A percentile compares a stretch with the other conserved stretches of the same genome.
Conservation (phyloP, 2,113 vertebrate species). For the Scartelaos histophorus region DNA sequence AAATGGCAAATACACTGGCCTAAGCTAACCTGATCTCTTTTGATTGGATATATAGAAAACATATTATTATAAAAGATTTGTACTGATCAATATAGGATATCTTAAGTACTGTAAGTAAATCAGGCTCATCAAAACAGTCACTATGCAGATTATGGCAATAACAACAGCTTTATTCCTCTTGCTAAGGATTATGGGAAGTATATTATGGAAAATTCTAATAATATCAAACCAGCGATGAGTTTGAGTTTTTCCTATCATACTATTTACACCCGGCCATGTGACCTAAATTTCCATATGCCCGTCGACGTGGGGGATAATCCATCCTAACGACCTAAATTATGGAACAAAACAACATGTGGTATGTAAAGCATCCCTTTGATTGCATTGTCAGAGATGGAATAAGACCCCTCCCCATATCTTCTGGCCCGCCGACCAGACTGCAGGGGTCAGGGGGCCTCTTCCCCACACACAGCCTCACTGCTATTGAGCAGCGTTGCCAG, state of each 20-base stretch:
- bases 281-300: conserved; percentile 69
- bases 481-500: conserved; percentile 7
- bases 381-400: conserved; percentile 50
- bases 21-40: not conserved
- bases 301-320: conserved; percentile 54
- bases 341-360: conserved; percentile 70
- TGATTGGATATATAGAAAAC: not conserved
- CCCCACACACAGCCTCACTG: conserved; percentile 46
- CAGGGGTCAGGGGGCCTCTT: conserved; percentile 54
- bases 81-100: not conserved
- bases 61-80: not conserved
- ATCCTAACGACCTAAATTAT: conserved; percentile 68
- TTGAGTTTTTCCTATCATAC: conserved; percentile 45
- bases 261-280: conserved; percentile 66
- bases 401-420: conserved; percentile 23
- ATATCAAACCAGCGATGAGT: conserved; percentile 17
- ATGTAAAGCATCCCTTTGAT: conserved; percentile 72
- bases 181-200: not conserved
- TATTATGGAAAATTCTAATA: not conserved
- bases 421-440: conserved; percentile 55
- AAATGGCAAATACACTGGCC: no score
- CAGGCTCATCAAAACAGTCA: not conserved
- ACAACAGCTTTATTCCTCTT: not conserved
- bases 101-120: not conserved
- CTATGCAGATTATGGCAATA: not conserved